Evolutionary conservation across 2,113 vertebrate species (phyloP), one percentile per base, ranked within the genome.

Genomic region (Saguinus imperator): DNA sequence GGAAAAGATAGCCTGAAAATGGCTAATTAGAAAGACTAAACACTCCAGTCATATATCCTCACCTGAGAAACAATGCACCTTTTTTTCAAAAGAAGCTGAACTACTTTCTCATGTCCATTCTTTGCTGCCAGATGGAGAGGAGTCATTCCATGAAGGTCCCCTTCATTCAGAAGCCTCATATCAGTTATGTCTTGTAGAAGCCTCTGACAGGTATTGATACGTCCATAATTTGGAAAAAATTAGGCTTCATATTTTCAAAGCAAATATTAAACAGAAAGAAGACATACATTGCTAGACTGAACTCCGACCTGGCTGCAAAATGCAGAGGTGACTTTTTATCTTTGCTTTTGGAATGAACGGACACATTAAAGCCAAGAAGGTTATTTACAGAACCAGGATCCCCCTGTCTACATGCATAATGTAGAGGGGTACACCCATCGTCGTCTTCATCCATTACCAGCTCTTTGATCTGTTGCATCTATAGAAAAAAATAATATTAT

Each of bases 271-370:
- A 76, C 10, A 80, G 70, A 91, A n/a, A 57, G 29, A 79, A 66
- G 40, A 50, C 3, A 21, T 23, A 61, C 64, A 21, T 43, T 9
- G 4, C 13, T 27, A 50, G 43, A 27, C 32, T 58, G 64, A 37
- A 37, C 12, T 98, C 99, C 99, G 97, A 99, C 99, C 99, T 99
- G 98, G 99, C 99, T 97, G 99, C 99, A 97, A 99, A 99, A 98
- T 99, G 99, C 92, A 99, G 98, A 0, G 99, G 99, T 4, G 99
- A 99, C 98, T 99, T 99, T 98, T 99, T 99, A 97, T 99, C 99
- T 98, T 99, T 99, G 98, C 99, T 99, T 98, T 99, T 99, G 90
- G 98, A 99, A 75, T 98, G 97, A 73, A 99, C 98, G 92, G 99
- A 99, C 89, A 99, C 98, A 5, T 99, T 99, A 91, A 99, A 99